These are phyloP conservation scores for Lithophane ornitopus DNA, from an alignment of 2,888 invertebrate genomes.

Conservation along the genomic window DNA sequence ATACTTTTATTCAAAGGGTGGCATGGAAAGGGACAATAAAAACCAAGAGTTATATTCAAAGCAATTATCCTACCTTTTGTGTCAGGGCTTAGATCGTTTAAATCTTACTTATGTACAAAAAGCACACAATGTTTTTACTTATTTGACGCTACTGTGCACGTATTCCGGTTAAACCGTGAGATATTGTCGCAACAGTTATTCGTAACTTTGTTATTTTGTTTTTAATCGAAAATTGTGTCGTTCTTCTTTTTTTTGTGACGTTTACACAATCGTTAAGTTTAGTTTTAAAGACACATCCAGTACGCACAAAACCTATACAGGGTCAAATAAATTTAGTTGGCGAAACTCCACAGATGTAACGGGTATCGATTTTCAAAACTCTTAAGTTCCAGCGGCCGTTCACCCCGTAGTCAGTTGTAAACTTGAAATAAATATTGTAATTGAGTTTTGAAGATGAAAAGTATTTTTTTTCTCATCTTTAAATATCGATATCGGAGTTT, in stretches of 20 bases:
- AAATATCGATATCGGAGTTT: no score
- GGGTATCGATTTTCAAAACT: no score
- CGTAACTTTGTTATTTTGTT: no score
- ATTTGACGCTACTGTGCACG: background rate
- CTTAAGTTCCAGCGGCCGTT: no score
- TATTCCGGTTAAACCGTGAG: background rate
- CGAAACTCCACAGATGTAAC: no score
- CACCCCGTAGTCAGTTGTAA: no score
- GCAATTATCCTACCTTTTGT: slow-evolving; percentile 36
- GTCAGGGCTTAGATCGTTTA: slow-evolving; percentile 36
- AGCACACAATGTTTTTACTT: slow-evolving; percentile 30
- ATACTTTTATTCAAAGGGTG: slow-evolving; percentile 12
- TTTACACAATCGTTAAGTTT: background rate
- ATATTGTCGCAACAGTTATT: background rate
- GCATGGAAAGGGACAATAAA: slow-evolving; percentile 46
- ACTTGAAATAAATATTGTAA: no score
- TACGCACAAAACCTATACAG: no score
- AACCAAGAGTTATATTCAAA: slow-evolving; percentile 38
- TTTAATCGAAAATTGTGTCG: background rate
- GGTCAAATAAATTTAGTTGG: no score
- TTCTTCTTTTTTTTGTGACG: background rate
- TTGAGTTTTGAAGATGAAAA: no score
- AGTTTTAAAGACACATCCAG: background rate
- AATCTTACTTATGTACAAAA: slow-evolving; percentile 37
- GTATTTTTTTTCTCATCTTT: no score